Base-by-base conservation (phyloP, 1,140 invertebrate species). In the Drosophila biarmipes region DNA sequence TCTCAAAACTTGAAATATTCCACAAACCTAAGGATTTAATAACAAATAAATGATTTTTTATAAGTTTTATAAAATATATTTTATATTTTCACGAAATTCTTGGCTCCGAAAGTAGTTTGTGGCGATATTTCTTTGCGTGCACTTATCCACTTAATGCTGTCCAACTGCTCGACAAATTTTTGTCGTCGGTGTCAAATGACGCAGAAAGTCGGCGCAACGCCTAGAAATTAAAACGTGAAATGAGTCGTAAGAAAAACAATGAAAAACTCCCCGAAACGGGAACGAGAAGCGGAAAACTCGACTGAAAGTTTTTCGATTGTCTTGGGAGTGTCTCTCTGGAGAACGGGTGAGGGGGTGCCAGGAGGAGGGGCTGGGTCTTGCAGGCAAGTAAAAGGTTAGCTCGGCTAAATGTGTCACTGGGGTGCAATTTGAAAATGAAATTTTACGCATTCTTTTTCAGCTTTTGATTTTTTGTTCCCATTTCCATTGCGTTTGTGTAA, bases 401-500 rank as follows among this genome's bases (percentile, higher is more conserved):
- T 57, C 72, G 24, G 40, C 62, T 78, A 86, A 89, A 89, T 90
- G 79, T 89, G 84, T 89, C 84, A 89, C 85, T 90, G 54, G 84
- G 84, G 84, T 89, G 84, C 84, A 89, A 90, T 89, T 89, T 89
- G 84, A 80, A 82, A 82, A 89, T 87, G 84, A 89, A 89, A 89
- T 89, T 89, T 82, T 89, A 59, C 42, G 31, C 53, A 63, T 71
- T 61, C 49, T 54, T 72, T 51, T 37, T 34, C 48, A 46, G 51
- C 48, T 67, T 12, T 67, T 55, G 61, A 27, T 38, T 29, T 63
- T 43, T 34, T 37, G n/a, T 34, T 38, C 10, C 48, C 21, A 42
- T 45, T 45, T 45, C 48, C 57, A 80, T 51, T 43, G 42, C 66
- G 63, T 48, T 48, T 7, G 11, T 27, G 71, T 73, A 63, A 73